A percentile compares a stretch with the other conserved stretches of the same genome.
phyloP scores from a whole-genome alignment of 2,113 vertebrate genomes.

The Eublepharis macularius region DNA sequence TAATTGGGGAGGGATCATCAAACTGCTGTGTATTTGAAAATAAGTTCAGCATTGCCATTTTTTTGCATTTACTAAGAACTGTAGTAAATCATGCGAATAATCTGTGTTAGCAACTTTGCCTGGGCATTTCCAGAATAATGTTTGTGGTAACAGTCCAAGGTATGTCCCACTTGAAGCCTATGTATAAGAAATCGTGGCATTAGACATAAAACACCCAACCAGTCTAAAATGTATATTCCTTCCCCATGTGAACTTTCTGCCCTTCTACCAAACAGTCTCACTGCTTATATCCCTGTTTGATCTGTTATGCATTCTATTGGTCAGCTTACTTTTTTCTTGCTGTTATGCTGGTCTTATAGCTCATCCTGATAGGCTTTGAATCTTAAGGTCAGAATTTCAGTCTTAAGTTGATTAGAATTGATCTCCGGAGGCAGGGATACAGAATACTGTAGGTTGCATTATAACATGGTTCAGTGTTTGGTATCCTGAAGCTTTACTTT shows the following conservation, averaged over 20 bases:
- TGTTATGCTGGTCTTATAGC: not conserved
- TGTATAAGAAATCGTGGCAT: not conserved
- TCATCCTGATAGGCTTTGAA: not conserved
- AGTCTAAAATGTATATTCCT: not conserved
- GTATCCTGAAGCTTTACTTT: not conserved
- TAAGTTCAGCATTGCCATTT: not conserved
- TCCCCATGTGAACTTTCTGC: not conserved
- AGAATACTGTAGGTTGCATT: not conserved
- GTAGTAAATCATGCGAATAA: not conserved
- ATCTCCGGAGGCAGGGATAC: not conserved
- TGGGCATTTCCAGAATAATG: not conserved
- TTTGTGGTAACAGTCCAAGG: not conserved
- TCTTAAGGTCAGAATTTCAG: not conserved
- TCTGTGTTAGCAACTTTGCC: not conserved
- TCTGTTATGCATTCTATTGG: not conserved
- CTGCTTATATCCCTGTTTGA: not conserved
- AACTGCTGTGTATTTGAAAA: not conserved
- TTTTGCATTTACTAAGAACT: not conserved
- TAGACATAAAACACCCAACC: not conserved
- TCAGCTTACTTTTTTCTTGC: not conserved
- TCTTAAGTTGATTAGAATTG: not conserved
- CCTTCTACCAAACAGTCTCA: not conserved
- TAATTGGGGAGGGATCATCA: not conserved
- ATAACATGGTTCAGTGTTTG: not conserved
- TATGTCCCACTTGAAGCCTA: not conserved